A percentile compares a stretch with the other conserved stretches of the same genome.
Evolutionary conservation across 2,113 vertebrate species (phyloP).

Genomic region (Pteruthius melanotis): DNA sequence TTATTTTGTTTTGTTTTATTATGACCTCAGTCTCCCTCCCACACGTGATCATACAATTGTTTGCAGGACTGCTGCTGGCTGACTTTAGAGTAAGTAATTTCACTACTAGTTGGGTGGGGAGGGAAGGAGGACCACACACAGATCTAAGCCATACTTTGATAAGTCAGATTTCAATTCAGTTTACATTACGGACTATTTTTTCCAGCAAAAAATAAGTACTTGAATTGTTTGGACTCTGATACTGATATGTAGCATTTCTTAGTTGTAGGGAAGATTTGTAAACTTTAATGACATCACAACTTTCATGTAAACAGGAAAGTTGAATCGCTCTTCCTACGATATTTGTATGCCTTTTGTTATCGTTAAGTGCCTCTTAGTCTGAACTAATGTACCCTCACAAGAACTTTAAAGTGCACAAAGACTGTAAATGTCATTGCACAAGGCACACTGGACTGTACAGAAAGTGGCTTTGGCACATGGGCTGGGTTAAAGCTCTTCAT

Average conservation of each 20-base stretch:
- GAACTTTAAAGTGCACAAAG: not conserved
- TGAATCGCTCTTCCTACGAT: not conserved
- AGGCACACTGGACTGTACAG: accelerated
- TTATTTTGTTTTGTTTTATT: not conserved
- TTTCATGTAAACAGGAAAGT: constrained; percentile 23
- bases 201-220: not conserved
- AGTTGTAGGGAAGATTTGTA: not conserved
- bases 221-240: not conserved
- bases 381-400: not conserved
- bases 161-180: not conserved
- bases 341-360: not conserved
- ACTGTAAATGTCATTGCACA: accelerated
- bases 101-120: not conserved
- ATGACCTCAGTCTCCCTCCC: not conserved
- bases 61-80: constrained; percentile 1
- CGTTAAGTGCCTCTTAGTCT: not conserved
- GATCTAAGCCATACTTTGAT: not conserved
- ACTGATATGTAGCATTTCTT: not conserved
- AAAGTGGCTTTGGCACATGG: not conserved
- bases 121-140: not conserved
- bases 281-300: not conserved
- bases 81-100: not conserved
- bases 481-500: not conserved
- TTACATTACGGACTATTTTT: not conserved
- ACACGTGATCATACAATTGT: not conserved